Conservation (phyloP, 1,140 invertebrate species). For the Macrobrachium rosenbergii region DNA sequence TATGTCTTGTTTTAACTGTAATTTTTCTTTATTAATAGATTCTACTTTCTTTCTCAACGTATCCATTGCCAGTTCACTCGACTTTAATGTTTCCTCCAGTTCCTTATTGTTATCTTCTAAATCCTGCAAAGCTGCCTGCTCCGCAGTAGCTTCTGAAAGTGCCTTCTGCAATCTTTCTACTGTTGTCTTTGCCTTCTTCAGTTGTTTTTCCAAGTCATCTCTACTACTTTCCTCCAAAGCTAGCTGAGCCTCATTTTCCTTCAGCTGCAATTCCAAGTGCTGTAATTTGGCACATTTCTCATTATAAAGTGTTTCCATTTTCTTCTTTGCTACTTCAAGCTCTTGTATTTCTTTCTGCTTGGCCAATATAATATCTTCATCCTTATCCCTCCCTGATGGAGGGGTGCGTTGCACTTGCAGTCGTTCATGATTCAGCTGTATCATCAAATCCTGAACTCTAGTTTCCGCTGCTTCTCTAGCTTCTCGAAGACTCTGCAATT, state of each 20-base stretch:
- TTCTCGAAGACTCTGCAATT: conserved; percentile 38
- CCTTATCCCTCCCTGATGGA: conserved; percentile 45
- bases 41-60: conserved; percentile 36
- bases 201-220: conserved; percentile 36
- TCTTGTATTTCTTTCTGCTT: conserved; percentile 40
- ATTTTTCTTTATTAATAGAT: conserved; percentile 48
- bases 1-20: conserved; percentile 37
- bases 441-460: conserved; percentile 27
- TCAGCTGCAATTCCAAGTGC: conserved; percentile 24
- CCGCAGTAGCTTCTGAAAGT: not conserved
- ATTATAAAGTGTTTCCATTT: conserved; percentile 2
- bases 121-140: conserved; percentile 18
- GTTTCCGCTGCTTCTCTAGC: conserved; percentile 39
- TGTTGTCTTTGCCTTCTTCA: conserved; percentile 21
- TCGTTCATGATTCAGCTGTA: conserved; percentile 11
- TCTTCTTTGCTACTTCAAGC: conserved; percentile 34
- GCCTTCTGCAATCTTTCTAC: conserved; percentile 23
- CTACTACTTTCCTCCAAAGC: conserved; percentile 26
- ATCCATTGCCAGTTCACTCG: conserved; percentile 37
- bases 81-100: conserved; percentile 29
- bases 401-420: conserved; percentile 39
- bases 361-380: conserved; percentile 21
- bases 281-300: conserved; percentile 7
- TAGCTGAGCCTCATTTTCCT: conserved; percentile 31
- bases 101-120: conserved; percentile 31